Evolutionary conservation across 35 echinoderm and acorn worm genomes (phyloP), one percentile per base, ranked within the genome.

Genomic region (Eucidaris tribuloides): DNA sequence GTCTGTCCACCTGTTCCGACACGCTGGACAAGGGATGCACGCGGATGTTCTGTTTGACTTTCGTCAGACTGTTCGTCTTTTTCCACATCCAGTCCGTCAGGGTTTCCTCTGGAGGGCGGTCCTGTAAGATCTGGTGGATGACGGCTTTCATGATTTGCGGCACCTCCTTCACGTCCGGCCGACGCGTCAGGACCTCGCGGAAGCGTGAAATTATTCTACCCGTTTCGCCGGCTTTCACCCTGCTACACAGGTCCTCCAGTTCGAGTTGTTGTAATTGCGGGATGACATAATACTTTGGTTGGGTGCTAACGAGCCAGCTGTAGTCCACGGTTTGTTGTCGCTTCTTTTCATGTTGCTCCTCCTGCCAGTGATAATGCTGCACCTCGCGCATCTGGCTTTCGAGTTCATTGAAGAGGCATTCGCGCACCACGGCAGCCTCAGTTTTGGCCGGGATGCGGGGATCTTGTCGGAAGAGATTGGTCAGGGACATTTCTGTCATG

Each of bases 261-360:
- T 96, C 88, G 40, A 96, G 78, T 44, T 86, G 76, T 32, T 91
- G 88, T 6, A 96, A 76, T 30, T 80, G 83, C 0, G 93, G 93
- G 29, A 91, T 58, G 32, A 86, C 78, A 66, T 87, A 96, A 71
- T 91, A 87, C 44, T 88, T 96, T 22, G 93, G 93, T 46, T 77
- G 93, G 25, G 88, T 45, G 22, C 88, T 84, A n/a, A 84, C 88
- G 9, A 96, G 84, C 93, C 93, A 96, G 57, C 88, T 96, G 82
- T 96, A 96, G 63, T 96, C 93, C 3, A 84, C 88, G 31, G 82
- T 82, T 32, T 83, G 84, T 56, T 83, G 61, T 5, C 63, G 71
- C 55, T 86, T 62, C 66, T 91, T 96, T 40, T 91, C 83, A 18
- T 91, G 84, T 25, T 84, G 46, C 29, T 96, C 93, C 11, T 78